Evolutionary conservation across 2,113 vertebrate species (phyloP).

Genomic region (Burhinus oedicnemus): DNA sequence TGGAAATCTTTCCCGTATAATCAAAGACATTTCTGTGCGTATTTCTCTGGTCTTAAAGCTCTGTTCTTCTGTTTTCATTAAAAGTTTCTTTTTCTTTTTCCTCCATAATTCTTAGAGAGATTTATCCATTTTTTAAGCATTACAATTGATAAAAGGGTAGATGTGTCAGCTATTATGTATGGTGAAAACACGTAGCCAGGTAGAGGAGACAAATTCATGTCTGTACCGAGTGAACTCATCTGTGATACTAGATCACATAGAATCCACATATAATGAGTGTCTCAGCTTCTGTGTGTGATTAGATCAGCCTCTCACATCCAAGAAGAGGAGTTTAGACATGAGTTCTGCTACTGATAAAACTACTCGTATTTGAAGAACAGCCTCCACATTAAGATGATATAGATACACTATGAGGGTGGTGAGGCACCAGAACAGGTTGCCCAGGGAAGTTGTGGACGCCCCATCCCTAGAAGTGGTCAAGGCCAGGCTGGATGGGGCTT

Average conservation of each 20-base stretch:
- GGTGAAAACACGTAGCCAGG: background rate
- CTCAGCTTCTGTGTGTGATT: background rate
- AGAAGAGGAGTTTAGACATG: background rate
- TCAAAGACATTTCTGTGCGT: background rate
- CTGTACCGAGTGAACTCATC: background rate
- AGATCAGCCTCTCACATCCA: background rate
- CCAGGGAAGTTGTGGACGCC: too few relatives aligned
- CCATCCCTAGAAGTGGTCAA: too few relatives aligned
- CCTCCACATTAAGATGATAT: background rate
- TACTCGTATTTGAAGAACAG: background rate
- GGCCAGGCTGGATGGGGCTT: too few relatives aligned
- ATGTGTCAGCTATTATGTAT: background rate
- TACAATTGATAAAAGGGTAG: background rate
- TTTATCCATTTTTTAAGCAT: background rate
- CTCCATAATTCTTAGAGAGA: background rate
- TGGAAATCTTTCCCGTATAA: background rate
- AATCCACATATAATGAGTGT: background rate
- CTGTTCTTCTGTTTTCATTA: background rate
- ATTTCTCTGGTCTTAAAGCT: background rate
- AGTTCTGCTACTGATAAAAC: background rate
- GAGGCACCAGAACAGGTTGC: too few relatives aligned
- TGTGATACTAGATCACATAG: background rate
- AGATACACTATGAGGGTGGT: background rate
- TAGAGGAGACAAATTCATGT: background rate
- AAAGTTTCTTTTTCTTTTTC: background rate